A percentile compares a stretch with the other conserved stretches of the same genome.
phyloP scores from a whole-genome alignment of 2,797 vertebrate species.

The Myotis vivesi region DNA sequence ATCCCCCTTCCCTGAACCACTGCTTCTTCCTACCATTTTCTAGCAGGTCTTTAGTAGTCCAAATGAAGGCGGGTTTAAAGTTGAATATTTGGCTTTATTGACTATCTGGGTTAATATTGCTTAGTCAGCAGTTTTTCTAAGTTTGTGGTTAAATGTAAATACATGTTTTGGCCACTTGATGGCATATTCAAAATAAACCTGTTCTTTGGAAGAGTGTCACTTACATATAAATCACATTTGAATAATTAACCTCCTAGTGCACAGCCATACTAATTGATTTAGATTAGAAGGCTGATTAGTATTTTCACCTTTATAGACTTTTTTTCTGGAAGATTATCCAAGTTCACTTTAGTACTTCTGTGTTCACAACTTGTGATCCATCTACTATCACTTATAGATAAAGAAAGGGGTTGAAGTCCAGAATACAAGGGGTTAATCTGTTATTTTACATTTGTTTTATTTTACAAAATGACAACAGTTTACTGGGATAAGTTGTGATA shows the following conservation, averaged over 20 bases:
- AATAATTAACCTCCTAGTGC: neutral
- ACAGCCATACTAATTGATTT: neutral
- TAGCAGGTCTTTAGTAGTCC: neutral
- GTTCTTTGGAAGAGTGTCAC: neutral
- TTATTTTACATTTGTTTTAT: neutral
- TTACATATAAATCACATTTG: conserved; percentile 1
- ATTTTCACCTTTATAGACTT: neutral
- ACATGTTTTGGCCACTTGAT: neutral
- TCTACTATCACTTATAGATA: neutral
- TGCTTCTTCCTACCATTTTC: neutral
- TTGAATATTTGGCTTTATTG: neutral
- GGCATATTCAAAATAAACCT: neutral
- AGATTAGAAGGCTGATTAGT: neutral
- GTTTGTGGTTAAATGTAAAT: neutral
- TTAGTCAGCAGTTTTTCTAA: neutral
- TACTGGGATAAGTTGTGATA: neutral
- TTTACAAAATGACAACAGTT: neutral
- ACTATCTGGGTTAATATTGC: neutral
- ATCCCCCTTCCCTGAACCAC: neutral
- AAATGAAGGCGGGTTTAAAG: neutral
- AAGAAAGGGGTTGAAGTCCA: neutral
- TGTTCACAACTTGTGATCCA: neutral
- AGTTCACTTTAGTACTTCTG: neutral
- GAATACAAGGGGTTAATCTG: neutral
- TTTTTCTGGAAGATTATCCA: neutral